These are phyloP conservation scores for Zingel zingel DNA, from an alignment of 2,113 vertebrate genomes.

Conservation along the genomic window DNA sequence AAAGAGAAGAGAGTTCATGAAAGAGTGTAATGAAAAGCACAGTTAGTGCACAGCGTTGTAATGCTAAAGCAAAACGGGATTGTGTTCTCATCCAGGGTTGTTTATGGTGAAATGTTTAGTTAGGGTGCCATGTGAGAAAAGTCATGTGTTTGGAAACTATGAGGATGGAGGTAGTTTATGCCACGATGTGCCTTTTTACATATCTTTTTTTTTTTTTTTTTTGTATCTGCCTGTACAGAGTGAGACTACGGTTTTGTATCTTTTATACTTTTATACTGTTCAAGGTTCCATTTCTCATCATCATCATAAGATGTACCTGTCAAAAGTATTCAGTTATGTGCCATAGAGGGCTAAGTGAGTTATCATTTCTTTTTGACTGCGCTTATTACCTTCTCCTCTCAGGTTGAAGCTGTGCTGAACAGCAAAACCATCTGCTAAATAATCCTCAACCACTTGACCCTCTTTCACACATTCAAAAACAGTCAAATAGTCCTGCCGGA, in stretches of 20 bases:
- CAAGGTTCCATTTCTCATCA: slow-evolving; percentile 24
- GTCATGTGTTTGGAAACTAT: slow-evolving; percentile 34
- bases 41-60: not conserved
- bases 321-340: not conserved
- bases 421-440: not conserved
- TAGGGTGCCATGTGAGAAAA: slow-evolving; percentile 17
- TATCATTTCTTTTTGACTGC: not conserved
- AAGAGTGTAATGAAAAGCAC: slow-evolving; percentile 20
- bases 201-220: slow-evolving; percentile 9
- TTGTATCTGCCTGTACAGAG: slow-evolving; percentile 47
- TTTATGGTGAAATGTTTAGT: not conserved
- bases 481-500: slow-evolving; percentile 9
- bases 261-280: slow-evolving; percentile 47
- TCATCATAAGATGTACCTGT: slow-evolving; percentile 2
- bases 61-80: slow-evolving; percentile 3
- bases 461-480: not conserved
- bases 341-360: not conserved
- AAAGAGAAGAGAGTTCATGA: not conserved
- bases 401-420: not conserved
- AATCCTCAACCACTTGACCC: not conserved
- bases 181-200: slow-evolving; percentile 42
- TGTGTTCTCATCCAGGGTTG: slow-evolving; percentile 3
- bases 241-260: slow-evolving; percentile 69
- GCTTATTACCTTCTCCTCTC: slow-evolving; percentile 5
- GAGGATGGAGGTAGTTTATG: slow-evolving; percentile 19